Base-by-base conservation (phyloP, 2,888 invertebrate genomes). In the Exephanes ischioxanthus region DNA sequence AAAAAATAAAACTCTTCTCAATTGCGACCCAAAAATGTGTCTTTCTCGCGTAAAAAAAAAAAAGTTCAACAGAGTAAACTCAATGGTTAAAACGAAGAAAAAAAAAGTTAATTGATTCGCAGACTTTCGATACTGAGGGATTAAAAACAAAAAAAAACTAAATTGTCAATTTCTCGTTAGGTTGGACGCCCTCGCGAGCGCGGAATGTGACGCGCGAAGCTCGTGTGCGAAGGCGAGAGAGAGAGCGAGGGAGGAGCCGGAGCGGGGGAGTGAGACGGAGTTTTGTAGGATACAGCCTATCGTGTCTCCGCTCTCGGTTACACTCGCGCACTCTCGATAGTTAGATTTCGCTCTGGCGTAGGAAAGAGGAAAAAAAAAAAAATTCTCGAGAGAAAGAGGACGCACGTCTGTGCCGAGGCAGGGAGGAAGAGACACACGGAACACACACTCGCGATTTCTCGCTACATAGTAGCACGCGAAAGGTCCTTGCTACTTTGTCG, bases 171-270 rank as follows among this genome's bases (percentile, higher is more conserved):
- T 75, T 26, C 48, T 37, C 45, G 58, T 68, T 68, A 41, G 66
- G 55, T n/a, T 33, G 55, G 55, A 71, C 71, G 71, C 71, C 55
- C 19, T 78, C 68, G 68, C 33, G 78, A 58, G 61, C 70, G 63
- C 58, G 30, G 61, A 61, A 61, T 63, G 75, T 61, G 61, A 78
- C 70, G 78, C 68, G 68, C 58, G 67, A 55, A 26, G 78, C 67
- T 53, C 55, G 77, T 53, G 68, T 70, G 68, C 70, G 78, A 68
- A 78, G 41, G 67, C 55, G 70, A 37, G 68, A 51, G 55, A 45
- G 26, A 51, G 68, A 66, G 53, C 19, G 51, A 67, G 26, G 41
- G 41, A 2, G 41, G 11, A 9, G 9, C 37, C 37, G 37, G 37
- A 37, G 37, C 6, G 37, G 41, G 41, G 41, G 41, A 41, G 41